Evolutionary conservation across 2,888 invertebrate species (phyloP).

Genomic region (Drosophila falleni): DNA sequence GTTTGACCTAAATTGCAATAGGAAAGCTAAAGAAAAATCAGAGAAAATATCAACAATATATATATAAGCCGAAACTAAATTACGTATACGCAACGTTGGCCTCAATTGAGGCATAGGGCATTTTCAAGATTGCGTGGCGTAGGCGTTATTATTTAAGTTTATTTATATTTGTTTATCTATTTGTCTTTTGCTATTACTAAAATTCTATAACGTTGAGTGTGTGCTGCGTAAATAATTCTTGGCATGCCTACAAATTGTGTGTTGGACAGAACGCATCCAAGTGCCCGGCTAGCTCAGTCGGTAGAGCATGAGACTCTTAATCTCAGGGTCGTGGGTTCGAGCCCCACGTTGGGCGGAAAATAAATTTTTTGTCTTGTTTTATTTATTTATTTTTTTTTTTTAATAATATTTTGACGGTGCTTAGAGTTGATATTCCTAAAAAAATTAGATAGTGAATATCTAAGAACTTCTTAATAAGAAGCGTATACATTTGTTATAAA

Average conservation of each 20-base stretch:
- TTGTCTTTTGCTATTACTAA: not conserved
- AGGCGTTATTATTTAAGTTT: slow-evolving; percentile 26
- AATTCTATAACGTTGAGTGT: not conserved
- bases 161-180: slow-evolving; percentile 7
- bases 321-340: slow-evolving; percentile 86
- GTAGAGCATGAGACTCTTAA: slow-evolving; percentile 86
- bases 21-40: not conserved
- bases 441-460: no score
- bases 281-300: slow-evolving; percentile 86
- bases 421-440: no score
- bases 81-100: slow-evolving; percentile 58
- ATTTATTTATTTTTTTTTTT: not conserved
- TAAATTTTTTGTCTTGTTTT: not conserved
- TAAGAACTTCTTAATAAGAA: no score
- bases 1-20: slow-evolving; percentile 49
- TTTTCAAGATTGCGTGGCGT: not conserved
- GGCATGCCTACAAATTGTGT: slow-evolving; percentile 15
- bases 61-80: slow-evolving; percentile 25
- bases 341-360: slow-evolving; percentile 84
- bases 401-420: no score
- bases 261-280: not conserved
- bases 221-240: slow-evolving; percentile 22
- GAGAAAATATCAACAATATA: slow-evolving; percentile 6
- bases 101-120: slow-evolving; percentile 28
- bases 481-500: no score